Conservation (phyloP, 1,140 invertebrate genomes). For the Campoletis sonorensis region DNA sequence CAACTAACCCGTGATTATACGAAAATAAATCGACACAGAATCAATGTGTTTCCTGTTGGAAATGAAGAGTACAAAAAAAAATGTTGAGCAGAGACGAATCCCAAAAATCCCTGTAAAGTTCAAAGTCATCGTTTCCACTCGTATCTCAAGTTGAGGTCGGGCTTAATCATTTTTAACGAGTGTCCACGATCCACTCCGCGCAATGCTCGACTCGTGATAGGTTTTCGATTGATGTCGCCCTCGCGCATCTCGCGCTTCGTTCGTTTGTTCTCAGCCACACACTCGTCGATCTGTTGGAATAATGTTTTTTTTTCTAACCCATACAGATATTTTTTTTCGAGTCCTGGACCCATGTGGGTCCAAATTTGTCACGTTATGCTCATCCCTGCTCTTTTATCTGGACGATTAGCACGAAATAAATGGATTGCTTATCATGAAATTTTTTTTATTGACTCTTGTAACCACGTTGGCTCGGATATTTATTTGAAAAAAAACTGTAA, state of each 20-base stretch:
- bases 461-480: not conserved
- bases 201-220: slow-evolving; percentile 24
- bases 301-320: not conserved
- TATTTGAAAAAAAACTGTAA: not conserved
- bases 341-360: not conserved
- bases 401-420: not conserved
- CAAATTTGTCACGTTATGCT: not conserved
- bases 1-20: not conserved
- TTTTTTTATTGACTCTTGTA: not conserved
- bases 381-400: not conserved
- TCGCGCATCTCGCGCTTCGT: not conserved
- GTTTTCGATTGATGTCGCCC: slow-evolving; percentile 18
- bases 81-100: not conserved
- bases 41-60: not conserved
- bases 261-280: slow-evolving; percentile 16
- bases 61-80: no score
- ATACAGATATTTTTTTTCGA: not conserved
- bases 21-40: not conserved
- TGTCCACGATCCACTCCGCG: slow-evolving; percentile 9
- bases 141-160: slow-evolving; percentile 5
- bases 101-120: not conserved
- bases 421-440: not conserved
- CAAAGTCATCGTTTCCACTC: not conserved
- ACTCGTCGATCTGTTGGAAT: slow-evolving; percentile 6
- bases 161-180: slow-evolving; percentile 32